Conservation (phyloP, 1,140 invertebrate genomes). For the Zaprionus ornatus region DNA sequence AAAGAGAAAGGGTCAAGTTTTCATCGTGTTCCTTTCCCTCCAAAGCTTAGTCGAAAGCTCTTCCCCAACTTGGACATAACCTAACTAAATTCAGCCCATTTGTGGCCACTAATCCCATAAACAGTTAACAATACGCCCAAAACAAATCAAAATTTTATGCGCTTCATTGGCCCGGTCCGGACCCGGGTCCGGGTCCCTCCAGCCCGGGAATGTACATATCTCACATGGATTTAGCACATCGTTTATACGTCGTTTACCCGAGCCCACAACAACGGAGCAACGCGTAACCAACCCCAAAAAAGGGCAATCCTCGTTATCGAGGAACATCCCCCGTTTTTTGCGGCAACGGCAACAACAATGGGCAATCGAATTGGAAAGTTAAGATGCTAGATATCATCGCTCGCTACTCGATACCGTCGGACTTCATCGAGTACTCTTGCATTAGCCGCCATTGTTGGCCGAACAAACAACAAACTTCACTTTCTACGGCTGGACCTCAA, state of each 20-base stretch:
- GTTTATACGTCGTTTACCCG: conserved; percentile 62
- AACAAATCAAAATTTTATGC: conserved; percentile 45
- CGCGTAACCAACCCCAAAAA: conserved; percentile 59
- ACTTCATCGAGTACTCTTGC: background rate
- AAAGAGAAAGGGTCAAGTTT: conserved; percentile 34
- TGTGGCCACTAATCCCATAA: conserved; percentile 37
- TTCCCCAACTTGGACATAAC: background rate
- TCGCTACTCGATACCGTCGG: conserved; percentile 1
- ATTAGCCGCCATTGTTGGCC: conserved; percentile 23
- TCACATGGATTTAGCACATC: conserved; percentile 66
- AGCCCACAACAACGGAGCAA: conserved; percentile 33
- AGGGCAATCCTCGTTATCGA: conserved; percentile 38
- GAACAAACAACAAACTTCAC: conserved; percentile 17
- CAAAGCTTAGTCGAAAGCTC: conserved; percentile 1
- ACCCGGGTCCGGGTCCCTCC: background rate
- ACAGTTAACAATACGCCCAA: conserved; percentile 24
- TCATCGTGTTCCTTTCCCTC: background rate
- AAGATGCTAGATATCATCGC: conserved; percentile 57
- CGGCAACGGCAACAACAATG: conserved; percentile 52
- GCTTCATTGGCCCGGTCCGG: conserved; percentile 38
- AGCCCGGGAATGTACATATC: conserved; percentile 19
- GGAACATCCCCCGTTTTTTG: conserved; percentile 40
- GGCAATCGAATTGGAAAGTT: conserved; percentile 62
- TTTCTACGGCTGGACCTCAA: background rate
- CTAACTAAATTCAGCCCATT: conserved; percentile 5